Conservation (phyloP, 2,797 vertebrate genomes). For the Oryzias dopingdopingensis region DNA sequence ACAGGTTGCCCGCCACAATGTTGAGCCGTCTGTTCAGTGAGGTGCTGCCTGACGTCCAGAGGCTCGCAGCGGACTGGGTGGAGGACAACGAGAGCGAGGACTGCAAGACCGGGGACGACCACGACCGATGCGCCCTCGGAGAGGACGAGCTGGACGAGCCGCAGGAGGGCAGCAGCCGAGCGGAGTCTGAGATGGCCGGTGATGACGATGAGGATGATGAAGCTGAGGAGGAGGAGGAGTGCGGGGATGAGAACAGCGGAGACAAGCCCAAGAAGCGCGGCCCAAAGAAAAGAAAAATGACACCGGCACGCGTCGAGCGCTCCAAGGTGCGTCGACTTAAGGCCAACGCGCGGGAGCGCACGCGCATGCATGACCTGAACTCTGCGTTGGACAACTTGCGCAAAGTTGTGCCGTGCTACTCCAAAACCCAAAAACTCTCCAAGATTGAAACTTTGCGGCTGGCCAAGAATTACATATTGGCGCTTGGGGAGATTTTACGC, state of each 20-base stretch:
- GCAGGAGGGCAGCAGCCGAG: slow-evolving; percentile 68
- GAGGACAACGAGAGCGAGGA: slow-evolving; percentile 82
- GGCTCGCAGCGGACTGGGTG: slow-evolving; percentile 90
- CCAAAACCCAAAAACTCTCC: slow-evolving; percentile 97
- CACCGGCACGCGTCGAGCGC: slow-evolving; percentile 87
- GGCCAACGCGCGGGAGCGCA: slow-evolving; percentile 93
- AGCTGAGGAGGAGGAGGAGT: slow-evolving; percentile 76
- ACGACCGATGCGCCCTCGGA: slow-evolving; percentile 71
- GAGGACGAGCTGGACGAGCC: slow-evolving; percentile 69
- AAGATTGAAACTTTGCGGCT: slow-evolving; percentile 96
- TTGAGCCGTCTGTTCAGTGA: slow-evolving; percentile 98
- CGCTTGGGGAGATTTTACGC: slow-evolving; percentile 94
- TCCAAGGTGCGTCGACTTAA: slow-evolving; percentile 91
- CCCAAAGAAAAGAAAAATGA: slow-evolving; percentile 98
- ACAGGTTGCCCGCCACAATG: slow-evolving; percentile 80
- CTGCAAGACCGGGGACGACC: slow-evolving; percentile 81
- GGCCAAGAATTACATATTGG: slow-evolving; percentile 97
- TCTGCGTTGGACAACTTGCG: slow-evolving; percentile 96
- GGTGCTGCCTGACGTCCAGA: slow-evolving; percentile 93
- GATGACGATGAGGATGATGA: slow-evolving; percentile 80
- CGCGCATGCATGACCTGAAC: slow-evolving; percentile 98
- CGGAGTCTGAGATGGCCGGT: slow-evolving; percentile 77
- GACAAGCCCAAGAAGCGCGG: slow-evolving; percentile 94
- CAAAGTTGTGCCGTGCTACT: slow-evolving; percentile 97
- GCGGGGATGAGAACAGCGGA: slow-evolving; percentile 82